phyloP scores from a whole-genome alignment of 2,797 vertebrate species.

The Pseudocheirus occidentalis region DNA sequence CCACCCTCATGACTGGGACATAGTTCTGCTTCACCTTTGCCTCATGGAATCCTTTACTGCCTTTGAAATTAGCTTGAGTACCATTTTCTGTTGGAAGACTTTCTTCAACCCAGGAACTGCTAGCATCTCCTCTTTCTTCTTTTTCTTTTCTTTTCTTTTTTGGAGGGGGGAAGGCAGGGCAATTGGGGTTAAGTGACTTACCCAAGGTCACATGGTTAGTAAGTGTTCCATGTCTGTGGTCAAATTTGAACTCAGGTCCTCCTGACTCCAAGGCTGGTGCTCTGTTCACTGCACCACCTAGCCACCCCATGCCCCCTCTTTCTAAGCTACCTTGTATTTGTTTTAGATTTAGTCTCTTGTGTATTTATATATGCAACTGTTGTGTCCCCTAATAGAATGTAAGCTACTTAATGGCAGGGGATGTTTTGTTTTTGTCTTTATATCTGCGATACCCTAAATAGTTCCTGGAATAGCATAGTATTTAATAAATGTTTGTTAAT shows the following conservation, averaged over 20 bases:
- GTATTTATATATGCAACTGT: not conserved
- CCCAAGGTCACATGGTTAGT: too few relatives aligned
- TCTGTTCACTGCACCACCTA: too few relatives aligned
- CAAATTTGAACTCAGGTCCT: too few relatives aligned
- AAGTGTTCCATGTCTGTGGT: too few relatives aligned
- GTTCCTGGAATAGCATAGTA: not conserved
- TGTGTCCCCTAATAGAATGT: not conserved
- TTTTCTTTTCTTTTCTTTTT: too few relatives aligned
- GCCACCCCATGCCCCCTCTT: not conserved
- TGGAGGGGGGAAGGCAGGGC: too few relatives aligned
- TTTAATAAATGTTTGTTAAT: not conserved
- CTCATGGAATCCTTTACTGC: not conserved
- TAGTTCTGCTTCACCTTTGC: not conserved
- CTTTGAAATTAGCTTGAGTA: not conserved
- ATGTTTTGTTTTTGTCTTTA: not conserved
- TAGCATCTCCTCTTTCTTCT: not conserved
- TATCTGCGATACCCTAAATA: not conserved
- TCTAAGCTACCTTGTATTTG: not conserved
- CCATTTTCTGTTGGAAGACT: not conserved
- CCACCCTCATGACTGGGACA: not conserved
- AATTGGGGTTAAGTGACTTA: too few relatives aligned
- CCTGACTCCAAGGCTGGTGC: too few relatives aligned
- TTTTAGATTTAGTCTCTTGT: not conserved
- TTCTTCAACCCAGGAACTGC: not conserved
- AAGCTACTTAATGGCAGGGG: not conserved